phyloP scores from a whole-genome alignment of 2,797 vertebrate species.

The Sebastes jordani region DNA sequence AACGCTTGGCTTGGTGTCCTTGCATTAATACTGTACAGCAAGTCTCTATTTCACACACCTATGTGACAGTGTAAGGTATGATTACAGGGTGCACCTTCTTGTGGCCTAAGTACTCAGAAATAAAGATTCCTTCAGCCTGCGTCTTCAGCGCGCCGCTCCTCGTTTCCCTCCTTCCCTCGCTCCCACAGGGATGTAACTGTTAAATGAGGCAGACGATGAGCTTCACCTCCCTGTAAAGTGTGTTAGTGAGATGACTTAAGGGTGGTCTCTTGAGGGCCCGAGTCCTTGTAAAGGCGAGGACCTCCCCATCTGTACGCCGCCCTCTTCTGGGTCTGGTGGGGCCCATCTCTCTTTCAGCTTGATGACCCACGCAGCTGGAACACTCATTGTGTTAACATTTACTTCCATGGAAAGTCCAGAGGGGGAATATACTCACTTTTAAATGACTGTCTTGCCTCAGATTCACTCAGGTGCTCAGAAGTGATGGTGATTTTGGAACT shows the following conservation, averaged over 20 bases:
- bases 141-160: background rate
- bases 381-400: constrained; percentile 7
- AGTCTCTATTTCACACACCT: background rate
- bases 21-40: background rate
- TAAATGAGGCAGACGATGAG: constrained; percentile 56
- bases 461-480: background rate
- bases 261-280: constrained; percentile 67
- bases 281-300: constrained; percentile 65
- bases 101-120: background rate
- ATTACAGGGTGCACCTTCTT: background rate
- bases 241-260: constrained; percentile 53
- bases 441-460: background rate
- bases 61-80: background rate
- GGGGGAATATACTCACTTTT: constrained; percentile 9
- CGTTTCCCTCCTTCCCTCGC: background rate
- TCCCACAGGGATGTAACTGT: constrained; percentile 36
- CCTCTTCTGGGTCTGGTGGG: constrained; percentile 39
- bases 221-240: constrained; percentile 65
- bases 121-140: background rate
- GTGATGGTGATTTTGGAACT: background rate
- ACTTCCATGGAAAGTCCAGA: constrained; percentile 1
- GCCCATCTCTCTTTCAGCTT: constrained; percentile 21
- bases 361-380: constrained; percentile 59
- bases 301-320: constrained; percentile 48
- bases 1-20: background rate